Evolutionary conservation across 1,140 invertebrate species (phyloP).

Genomic region (Drosophila guanche): DNA sequence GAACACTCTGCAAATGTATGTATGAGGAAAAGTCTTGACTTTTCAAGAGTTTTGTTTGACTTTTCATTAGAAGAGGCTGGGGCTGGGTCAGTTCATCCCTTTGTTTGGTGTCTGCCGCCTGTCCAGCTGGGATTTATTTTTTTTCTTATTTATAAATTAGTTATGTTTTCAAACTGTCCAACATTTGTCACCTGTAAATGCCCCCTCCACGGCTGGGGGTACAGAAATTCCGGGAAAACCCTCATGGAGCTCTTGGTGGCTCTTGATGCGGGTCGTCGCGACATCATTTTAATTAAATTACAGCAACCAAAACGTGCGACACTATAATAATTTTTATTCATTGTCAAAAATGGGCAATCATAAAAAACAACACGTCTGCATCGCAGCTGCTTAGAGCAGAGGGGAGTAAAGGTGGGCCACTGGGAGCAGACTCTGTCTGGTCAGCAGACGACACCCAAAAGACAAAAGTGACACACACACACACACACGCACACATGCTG

Average conservation of each 20-base stretch:
- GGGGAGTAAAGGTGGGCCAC: constrained; percentile 9
- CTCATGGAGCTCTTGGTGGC: constrained; percentile 43
- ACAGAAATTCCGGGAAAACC: constrained; percentile 75
- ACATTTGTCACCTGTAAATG: constrained; percentile 70
- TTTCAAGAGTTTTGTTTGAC: constrained; percentile 67
- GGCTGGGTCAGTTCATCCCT: constrained; percentile 19
- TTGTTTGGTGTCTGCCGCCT: constrained; percentile 9
- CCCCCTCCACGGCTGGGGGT: background rate
- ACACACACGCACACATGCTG: constrained; percentile 31
- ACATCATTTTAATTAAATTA: constrained; percentile 80
- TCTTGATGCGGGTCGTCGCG: constrained; percentile 65
- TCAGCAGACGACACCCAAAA: constrained; percentile 2
- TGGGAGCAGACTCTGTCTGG: constrained; percentile 7
- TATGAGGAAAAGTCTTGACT: constrained; percentile 44
- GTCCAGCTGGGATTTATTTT: constrained; percentile 62
- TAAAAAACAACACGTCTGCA: constrained; percentile 79
- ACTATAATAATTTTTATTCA: constrained; percentile 81
- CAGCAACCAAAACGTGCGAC: constrained; percentile 78
- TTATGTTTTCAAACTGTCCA: constrained; percentile 18
- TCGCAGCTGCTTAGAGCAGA: constrained; percentile 27
- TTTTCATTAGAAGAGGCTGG: constrained; percentile 16
- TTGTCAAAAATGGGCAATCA: constrained; percentile 75
- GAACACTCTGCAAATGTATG: constrained; percentile 48
- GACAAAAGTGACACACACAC: no score
- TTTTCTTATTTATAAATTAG: constrained; percentile 34